These are phyloP conservation scores for Catostylus mosaicus DNA, from an alignment of 30 jellyfish, hydroid and myxozoan genomes.

Conservation along the genomic window DNA sequence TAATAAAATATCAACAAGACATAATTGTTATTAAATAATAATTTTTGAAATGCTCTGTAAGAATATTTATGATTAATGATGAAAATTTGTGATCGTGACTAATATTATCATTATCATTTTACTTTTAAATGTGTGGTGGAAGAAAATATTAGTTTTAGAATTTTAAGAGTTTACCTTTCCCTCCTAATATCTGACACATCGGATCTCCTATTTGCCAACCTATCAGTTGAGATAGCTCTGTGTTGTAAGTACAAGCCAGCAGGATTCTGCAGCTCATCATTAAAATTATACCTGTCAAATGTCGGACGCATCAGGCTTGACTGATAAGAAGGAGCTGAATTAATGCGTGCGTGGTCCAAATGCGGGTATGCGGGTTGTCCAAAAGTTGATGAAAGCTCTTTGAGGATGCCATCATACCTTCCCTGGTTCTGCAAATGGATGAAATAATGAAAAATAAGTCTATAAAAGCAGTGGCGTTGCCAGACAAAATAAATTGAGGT, in stretches of 20 bases:
- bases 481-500: no score
- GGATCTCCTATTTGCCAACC: constrained; percentile 23
- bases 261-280: constrained; percentile 25
- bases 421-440: background rate
- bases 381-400: background rate
- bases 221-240: constrained; percentile 37
- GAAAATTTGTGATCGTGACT: no score
- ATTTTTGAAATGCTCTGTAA: no score
- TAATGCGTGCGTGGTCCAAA: constrained; percentile 1
- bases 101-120: no score
- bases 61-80: no score
- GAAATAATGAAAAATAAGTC: background rate
- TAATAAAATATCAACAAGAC: no score
- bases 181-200: constrained; percentile 36
- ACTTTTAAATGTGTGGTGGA: no score
- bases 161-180: constrained; percentile 44
- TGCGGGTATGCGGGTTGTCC: background rate
- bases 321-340: background rate
- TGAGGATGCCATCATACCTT: background rate
- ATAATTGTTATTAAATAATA: no score
- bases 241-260: constrained; percentile 17
- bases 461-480: no score
- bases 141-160: no score
- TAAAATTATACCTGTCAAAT: constrained; percentile 5
- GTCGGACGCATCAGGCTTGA: background rate